Evolutionary conservation across 23 tunicate genomes (phyloP).

Genomic region (Oikopleura dioica): DNA sequence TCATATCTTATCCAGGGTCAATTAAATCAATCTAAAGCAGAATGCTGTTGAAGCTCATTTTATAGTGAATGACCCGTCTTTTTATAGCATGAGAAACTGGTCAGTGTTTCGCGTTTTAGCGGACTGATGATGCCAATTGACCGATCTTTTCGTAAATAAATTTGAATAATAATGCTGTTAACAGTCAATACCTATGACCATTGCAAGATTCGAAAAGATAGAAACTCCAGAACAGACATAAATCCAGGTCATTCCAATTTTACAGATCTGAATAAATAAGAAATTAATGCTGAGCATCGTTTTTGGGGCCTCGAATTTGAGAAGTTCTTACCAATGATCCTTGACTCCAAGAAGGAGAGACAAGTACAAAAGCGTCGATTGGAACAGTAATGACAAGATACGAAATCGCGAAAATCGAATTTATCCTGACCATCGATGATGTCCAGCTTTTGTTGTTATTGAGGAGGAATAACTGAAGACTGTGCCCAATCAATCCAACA

Average conservation of each 20-base stretch:
- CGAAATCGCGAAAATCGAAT: constrained; percentile 3
- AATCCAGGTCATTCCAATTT: neutral
- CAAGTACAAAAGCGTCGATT: neutral
- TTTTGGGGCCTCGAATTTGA: no score
- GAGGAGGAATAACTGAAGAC: no score
- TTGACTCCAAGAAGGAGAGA: no score
- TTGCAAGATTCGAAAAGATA: neutral
- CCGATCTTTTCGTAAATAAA: no score
- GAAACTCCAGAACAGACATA: constrained; percentile 7
- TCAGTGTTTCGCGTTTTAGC: neutral
- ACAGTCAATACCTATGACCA: no score
- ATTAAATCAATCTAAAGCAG: no score
- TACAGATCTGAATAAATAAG: neutral
- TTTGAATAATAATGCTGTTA: no score
- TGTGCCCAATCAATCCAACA: no score
- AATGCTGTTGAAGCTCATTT: neutral
- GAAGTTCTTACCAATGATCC: no score
- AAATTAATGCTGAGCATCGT: no score
- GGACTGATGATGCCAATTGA: constrained; percentile 1
- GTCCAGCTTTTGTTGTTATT: neutral
- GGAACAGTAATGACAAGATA: neutral
- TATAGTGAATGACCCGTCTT: neutral
- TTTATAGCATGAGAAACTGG: neutral
- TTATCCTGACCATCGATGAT: neutral
- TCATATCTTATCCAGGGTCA: no score